These are phyloP conservation scores for Cephus nigrinus DNA, from an alignment of 2,888 invertebrate species.

Conservation along the genomic window DNA sequence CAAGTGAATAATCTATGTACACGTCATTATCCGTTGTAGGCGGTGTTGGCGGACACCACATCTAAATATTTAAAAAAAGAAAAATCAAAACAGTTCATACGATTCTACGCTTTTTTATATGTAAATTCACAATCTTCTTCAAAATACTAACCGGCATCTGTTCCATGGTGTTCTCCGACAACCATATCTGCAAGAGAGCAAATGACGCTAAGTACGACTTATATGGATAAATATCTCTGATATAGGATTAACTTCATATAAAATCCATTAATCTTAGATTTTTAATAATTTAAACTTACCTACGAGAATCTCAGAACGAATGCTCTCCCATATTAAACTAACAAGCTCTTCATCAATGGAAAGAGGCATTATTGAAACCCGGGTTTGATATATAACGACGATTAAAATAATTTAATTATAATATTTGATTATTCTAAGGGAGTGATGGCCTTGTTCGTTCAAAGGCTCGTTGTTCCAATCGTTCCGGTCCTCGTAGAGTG, in stretches of 20 bases:
- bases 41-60: constrained; percentile 98
- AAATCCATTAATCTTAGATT: not conserved
- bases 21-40: constrained; percentile 93
- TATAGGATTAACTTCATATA: not conserved
- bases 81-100: not conserved
- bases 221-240: not conserved
- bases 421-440: constrained; percentile 12
- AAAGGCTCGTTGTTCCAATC: constrained; percentile 51
- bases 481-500: constrained; percentile 16
- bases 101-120: constrained; percentile 14
- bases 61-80: constrained; percentile 68
- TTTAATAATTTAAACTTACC: constrained; percentile 23
- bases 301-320: constrained; percentile 18
- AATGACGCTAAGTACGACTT: constrained; percentile 21
- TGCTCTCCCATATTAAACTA: constrained; percentile 6
- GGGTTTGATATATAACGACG: not conserved
- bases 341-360: not conserved
- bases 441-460: constrained; percentile 49
- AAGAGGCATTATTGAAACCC: not conserved
- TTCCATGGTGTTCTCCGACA: constrained; percentile 77
- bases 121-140: constrained; percentile 5
- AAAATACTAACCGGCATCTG: constrained; percentile 83
- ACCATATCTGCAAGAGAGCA: constrained; percentile 78
- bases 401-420: not conserved
- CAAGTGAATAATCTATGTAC: constrained; percentile 87